Conservation (phyloP, 2,888 invertebrate genomes). For the Eupelmus urozonus region DNA sequence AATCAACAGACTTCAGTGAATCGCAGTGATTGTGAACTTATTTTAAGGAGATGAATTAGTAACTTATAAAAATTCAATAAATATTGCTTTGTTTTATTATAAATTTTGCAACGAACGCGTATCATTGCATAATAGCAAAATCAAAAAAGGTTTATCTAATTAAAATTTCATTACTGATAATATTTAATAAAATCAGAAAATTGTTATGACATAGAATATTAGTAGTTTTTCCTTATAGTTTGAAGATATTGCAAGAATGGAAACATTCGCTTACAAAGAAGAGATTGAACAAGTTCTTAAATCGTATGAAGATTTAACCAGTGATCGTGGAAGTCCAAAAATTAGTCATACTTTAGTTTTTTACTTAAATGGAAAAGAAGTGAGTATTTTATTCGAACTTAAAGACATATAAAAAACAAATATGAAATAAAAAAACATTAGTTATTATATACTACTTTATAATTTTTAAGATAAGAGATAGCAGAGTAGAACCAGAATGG, state of each 20-base stretch:
- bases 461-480: constrained; percentile 83
- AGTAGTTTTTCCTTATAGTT: not conserved
- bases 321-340: not conserved
- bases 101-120: too few species aligned
- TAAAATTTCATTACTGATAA: too few species aligned
- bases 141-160: too few species aligned
- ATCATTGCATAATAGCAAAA: too few species aligned
- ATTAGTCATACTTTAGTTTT: constrained; percentile 77
- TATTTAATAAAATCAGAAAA: too few species aligned
- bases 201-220: not conserved
- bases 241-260: not conserved
- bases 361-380: constrained; percentile 83
- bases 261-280: constrained; percentile 10
- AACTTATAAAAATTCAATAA: too few species aligned
- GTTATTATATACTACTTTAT: not conserved
- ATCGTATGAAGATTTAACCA: not conserved
- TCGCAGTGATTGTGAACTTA: too few species aligned
- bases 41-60: too few species aligned
- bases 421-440: constrained; percentile 5
- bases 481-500: constrained; percentile 88
- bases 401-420: not conserved
- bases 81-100: too few species aligned
- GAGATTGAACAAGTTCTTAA: constrained; percentile 23
- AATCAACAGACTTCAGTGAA: too few species aligned
- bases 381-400: constrained; percentile 65